Conservation (phyloP, 2,888 invertebrate genomes). For the Amblyjoppa fuscipennis region DNA sequence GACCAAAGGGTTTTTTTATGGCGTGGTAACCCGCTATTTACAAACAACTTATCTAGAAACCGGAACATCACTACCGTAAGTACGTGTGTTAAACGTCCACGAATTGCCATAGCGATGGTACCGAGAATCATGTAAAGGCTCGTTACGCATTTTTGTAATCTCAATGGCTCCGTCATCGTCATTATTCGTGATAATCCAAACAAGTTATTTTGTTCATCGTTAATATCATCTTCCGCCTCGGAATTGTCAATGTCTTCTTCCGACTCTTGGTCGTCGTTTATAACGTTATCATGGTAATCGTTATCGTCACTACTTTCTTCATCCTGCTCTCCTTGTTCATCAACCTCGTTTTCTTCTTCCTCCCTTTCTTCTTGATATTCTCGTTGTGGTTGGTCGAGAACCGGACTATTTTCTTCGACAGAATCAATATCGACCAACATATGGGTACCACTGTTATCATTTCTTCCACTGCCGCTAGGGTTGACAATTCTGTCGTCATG, state of each 20-base stretch:
- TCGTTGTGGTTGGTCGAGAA: no score
- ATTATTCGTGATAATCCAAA: neutral
- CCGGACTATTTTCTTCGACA: no score
- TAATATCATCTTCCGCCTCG: neutral
- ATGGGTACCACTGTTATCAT: no score
- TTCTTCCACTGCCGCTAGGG: no score
- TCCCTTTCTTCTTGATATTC: neutral
- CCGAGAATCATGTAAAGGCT: neutral
- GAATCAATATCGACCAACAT: no score
- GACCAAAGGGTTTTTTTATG: neutral
- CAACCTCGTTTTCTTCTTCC: neutral
- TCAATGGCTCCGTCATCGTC: neutral
- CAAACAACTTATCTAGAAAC: neutral
- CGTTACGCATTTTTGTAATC: neutral
- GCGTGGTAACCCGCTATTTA: constrained; percentile 4
- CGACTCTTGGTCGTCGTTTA: neutral
- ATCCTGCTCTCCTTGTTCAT: neutral
- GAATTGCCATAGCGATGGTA: neutral
- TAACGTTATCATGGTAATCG: neutral
- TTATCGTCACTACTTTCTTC: neutral
- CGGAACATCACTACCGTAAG: neutral
- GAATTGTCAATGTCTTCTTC: neutral
- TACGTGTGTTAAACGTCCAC: neutral
- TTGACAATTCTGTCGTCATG: no score
- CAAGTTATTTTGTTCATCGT: neutral